A percentile compares a stretch with the other conserved stretches of the same genome.
phyloP scores from a whole-genome alignment of 2,888 invertebrate genomes.

The Elegia similella region DNA sequence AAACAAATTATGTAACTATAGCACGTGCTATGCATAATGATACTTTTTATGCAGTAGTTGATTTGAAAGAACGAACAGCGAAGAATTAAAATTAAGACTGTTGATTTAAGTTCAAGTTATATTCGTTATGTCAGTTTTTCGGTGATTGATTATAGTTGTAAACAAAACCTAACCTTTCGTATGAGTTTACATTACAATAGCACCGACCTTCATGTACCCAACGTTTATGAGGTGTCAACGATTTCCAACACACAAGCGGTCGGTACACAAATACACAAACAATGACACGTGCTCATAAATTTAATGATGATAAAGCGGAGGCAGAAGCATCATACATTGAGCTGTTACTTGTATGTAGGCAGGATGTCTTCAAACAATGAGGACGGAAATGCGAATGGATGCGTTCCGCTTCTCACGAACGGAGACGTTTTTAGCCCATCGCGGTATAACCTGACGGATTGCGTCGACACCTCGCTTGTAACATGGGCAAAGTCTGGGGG shows the following conservation, averaged over 20 bases:
- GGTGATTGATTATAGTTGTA: too few species aligned
- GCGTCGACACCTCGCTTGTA: conserved; percentile 23
- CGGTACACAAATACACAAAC: background rate
- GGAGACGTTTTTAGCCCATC: conserved; percentile 41
- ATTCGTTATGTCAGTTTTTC: too few species aligned
- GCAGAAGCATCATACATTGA: conserved; percentile 30
- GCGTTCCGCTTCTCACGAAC: conserved; percentile 64
- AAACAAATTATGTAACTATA: background rate
- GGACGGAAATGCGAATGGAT: conserved; percentile 55
- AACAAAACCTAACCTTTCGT: background rate
- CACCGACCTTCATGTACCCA: background rate
- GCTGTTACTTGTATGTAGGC: conserved; percentile 37
- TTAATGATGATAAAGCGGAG: conserved; percentile 25
- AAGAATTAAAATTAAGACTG: too few species aligned
- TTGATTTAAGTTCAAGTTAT: too few species aligned
- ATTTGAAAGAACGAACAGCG: too few species aligned
- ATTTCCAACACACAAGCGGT: background rate
- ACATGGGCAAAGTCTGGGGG: background rate
- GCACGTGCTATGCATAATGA: background rate
- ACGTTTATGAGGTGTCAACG: background rate
- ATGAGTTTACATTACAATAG: background rate
- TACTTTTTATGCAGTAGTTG: too few species aligned
- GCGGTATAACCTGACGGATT: conserved; percentile 37
- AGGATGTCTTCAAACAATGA: conserved; percentile 67
- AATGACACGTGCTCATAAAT: conserved; percentile 10